Evolutionary conservation across 2,797 vertebrate genomes (phyloP), one percentile per base, ranked within the genome.

Genomic region (Antrozous pallidus): DNA sequence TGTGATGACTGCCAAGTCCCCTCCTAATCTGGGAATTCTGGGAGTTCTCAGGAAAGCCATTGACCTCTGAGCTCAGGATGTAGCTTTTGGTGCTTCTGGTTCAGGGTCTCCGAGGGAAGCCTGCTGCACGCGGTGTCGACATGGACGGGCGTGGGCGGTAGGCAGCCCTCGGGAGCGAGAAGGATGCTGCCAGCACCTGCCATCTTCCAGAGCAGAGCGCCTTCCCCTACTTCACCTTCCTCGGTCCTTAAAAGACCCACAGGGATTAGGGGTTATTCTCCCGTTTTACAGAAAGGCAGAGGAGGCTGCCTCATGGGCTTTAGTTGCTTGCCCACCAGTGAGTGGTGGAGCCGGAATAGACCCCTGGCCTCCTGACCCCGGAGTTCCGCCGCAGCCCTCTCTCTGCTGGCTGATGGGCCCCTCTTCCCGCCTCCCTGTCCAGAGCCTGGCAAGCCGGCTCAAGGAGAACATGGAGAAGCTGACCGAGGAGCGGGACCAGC

Each of bases 381-480:
- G 33, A 73, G 45, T 65, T 78, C 77, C 36, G 5, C 7, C 65
- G 17, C 31, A 54, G 10, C 36, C 47, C 1, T 1, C 22, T n/a
- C 17, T 54, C 45, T 14, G 2, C 33, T 69, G 18, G n/a, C 58
- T 93, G 31, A 82, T 10, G 6, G 33, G 49, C 74, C 63, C 82
- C 33, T 73, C 82, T 95, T 28, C 4, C 0, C 2, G 17, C 45
- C 31, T 8, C 0, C 0, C 90, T 17, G 36, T 18, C 77, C 98
- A 99, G 99, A 99, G 98, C 97, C 97, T 99, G 96, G 99, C 99
- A 94, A 97, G 98, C 0, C 98, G 99, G 71, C 98, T 99, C 96
- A 99, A 99, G 98, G 99, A 99, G 97, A 99, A 99, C 98, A 98
- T 99, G 79, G 99, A 99, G 97, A 99, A 99, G 98, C 98, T 99